These are phyloP conservation scores for Eugnorisma glareosa DNA, from an alignment of 2,888 invertebrate genomes.

Conservation along the genomic window DNA sequence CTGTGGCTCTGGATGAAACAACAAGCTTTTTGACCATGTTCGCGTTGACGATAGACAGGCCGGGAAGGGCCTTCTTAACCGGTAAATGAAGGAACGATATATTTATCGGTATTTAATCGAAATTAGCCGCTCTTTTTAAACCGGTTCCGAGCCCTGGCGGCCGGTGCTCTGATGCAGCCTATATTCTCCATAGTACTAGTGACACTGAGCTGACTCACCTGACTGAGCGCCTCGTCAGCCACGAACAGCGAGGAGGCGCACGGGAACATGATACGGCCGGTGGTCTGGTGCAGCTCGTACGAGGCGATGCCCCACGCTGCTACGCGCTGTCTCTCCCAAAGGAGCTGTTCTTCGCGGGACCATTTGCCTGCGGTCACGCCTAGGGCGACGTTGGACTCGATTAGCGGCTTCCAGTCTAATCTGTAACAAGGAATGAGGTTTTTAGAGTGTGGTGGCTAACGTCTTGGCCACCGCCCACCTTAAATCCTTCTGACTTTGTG, in stretches of 20 bases:
- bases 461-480: neutral
- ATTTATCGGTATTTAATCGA: no score
- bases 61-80: no score
- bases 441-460: neutral
- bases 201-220: slow-evolving; percentile 65
- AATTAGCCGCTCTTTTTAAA: no score
- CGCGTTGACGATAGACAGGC: no score
- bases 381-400: slow-evolving; percentile 94
- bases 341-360: slow-evolving; percentile 96
- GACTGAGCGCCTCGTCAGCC: slow-evolving; percentile 89
- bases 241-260: slow-evolving; percentile 97
- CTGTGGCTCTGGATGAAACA: no score
- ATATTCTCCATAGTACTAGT: no score
- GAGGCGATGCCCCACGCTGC: slow-evolving; percentile 98
- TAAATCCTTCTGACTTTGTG: no score
- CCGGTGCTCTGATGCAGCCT: no score
- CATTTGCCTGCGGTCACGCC: slow-evolving; percentile 91
- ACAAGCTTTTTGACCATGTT: no score
- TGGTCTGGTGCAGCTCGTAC: slow-evolving; percentile 95
- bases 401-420: slow-evolving; percentile 95
- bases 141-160: no score
- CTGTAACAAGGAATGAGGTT: slow-evolving; percentile 77
- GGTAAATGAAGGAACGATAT: no score
- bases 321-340: slow-evolving; percentile 97
- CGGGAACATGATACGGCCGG: slow-evolving; percentile 97